Percentiles rank a stretch among this genome's conserved stretches.
phyloP scores from a whole-genome alignment of 2,888 invertebrate species.

The Nemurella pictetii region DNA sequence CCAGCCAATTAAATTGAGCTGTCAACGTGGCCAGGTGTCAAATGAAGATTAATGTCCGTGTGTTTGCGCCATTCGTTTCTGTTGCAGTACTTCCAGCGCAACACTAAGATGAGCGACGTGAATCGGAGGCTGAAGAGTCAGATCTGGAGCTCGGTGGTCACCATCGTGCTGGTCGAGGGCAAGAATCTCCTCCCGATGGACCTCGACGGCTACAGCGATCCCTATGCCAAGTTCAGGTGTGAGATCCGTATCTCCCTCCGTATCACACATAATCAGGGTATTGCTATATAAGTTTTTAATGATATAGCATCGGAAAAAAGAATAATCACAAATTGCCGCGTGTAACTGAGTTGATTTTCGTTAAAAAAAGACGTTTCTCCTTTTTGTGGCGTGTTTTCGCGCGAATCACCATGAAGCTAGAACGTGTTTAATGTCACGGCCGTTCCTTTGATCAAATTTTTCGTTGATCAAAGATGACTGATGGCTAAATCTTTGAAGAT shows the following conservation, averaged over 20 bases:
- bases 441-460: too few relatives aligned
- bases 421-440: too few relatives aligned
- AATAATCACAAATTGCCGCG: not conserved
- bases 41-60: not conserved
- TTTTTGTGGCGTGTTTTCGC: not conserved
- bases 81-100: conserved; percentile 78
- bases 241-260: conserved; percentile 42
- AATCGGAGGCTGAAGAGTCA: conserved; percentile 87
- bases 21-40: not conserved
- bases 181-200: conserved; percentile 87
- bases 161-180: conserved; percentile 95
- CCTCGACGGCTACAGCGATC: conserved; percentile 85
- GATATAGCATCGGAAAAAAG: not conserved
- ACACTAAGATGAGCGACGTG: conserved; percentile 75
- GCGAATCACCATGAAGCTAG: too few relatives aligned
- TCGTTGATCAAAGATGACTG: not conserved
- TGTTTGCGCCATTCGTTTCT: conserved; percentile 35
- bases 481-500: not conserved
- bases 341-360: not conserved
- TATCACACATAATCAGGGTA: conserved; percentile 5
- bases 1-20: not conserved
- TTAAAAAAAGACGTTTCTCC: not conserved
- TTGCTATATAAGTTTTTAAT: not conserved
- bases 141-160: conserved; percentile 97
- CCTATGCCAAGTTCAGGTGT: conserved; percentile 94